Base-by-base conservation (phyloP, 1,140 invertebrate genomes). In the Calliopsis andreniformis region DNA sequence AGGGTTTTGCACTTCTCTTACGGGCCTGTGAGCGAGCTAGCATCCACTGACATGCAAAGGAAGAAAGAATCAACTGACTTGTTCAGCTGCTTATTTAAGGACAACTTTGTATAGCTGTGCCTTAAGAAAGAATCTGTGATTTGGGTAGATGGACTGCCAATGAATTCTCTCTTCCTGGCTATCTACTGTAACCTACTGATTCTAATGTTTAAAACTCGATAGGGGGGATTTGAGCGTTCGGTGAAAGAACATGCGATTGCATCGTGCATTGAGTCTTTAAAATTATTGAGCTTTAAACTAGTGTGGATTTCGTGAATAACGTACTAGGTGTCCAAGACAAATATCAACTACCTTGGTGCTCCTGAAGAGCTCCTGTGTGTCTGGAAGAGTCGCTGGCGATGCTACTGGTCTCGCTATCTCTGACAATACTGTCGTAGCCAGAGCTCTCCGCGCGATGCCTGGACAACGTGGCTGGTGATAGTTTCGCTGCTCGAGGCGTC, bases 391-490 rank as follows among this genome's bases (percentile, higher is more conserved):
- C 96, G 10, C 96, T 96, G 53, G 95, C 95, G 76, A 97, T 94
- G 76, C 96, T 96, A n/a, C 96, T 96, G 53, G 96, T 96, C 84
- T 97, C 95, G 66, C 96, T 97, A 84, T 98, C 97, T 78, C 97
- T 91, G 1, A 97, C 95, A 69, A 98, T 95, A 85, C 96, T 97
- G 85, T 98, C 97, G 87, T 98, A 98, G 2, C 97, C 97, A 35
- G 94, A 94, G 86, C 97, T 97, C 88, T 97, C 96, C 1, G 95
- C 95, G 23, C 95, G 93, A 78, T 91, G 85, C 82, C 95, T 92
- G 0, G 95, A 96, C 14, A 96, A 94, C 0, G 95, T 95, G 0
- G 94, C 94, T 0, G 94, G 94, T 70, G 95, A 96, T 77, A 96
- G 94, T 88, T 96, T 96, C 2, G 95, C 95, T 23, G 96, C 96